These are phyloP conservation scores for Timema cristinae DNA, from an alignment of 2,888 invertebrate genomes.

Conservation along the genomic window DNA sequence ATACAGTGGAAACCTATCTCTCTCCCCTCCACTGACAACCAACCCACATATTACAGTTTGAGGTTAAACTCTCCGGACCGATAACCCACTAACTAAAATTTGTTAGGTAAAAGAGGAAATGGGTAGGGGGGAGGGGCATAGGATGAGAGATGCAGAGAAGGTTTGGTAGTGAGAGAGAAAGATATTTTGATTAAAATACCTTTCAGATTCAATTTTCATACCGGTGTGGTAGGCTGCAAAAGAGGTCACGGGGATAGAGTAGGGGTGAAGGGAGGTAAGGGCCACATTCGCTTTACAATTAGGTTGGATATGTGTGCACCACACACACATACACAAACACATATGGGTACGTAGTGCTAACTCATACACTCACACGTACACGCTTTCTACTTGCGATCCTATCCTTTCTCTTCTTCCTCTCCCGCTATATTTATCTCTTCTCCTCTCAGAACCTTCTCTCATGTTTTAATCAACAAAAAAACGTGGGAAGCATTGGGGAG, in stretches of 20 bases:
- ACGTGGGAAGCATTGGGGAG: too few relatives aligned
- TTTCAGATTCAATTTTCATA: conserved; percentile 27
- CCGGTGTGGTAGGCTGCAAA: conserved; percentile 1
- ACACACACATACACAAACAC: background rate
- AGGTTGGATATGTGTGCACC: background rate
- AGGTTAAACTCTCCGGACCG: background rate
- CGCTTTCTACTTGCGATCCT: too few relatives aligned
- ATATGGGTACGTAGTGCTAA: background rate
- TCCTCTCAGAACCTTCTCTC: background rate
- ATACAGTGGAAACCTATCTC: too few relatives aligned
- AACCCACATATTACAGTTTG: conserved; percentile 9
- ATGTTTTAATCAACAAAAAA: conserved; percentile 22
- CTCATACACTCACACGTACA: too few relatives aligned
- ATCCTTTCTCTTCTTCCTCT: background rate
- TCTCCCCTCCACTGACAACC: too few relatives aligned
- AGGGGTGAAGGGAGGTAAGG: background rate
- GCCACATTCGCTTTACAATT: conserved; percentile 20
- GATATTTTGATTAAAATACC: conserved; percentile 28
- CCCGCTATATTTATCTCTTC: background rate
- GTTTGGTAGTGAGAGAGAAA: background rate
- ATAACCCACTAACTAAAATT: conserved; percentile 1
- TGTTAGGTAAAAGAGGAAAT: background rate
- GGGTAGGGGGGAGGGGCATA: background rate
- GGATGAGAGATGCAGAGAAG: background rate
- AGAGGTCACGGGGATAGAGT: background rate